These are phyloP conservation scores for Clarias pachynema DNA, from an alignment of 2,797 vertebrate species.

Conservation along the genomic window DNA sequence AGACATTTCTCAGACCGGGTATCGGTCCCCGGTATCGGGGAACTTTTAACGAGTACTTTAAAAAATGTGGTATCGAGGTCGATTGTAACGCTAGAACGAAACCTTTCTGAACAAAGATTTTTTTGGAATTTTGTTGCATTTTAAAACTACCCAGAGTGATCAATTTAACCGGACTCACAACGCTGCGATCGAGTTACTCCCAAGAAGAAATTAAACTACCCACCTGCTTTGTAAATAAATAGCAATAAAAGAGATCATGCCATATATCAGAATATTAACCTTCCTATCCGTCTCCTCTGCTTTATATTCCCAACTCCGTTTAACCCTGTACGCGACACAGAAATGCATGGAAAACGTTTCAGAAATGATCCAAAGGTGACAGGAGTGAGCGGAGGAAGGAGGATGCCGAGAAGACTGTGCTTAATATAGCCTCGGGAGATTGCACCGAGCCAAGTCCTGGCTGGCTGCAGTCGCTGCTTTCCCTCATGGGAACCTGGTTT, in stretches of 20 bases:
- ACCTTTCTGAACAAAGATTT: neutral
- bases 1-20: no score
- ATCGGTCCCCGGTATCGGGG: no score
- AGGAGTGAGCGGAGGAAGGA: neutral
- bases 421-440: slow-evolving; percentile 44
- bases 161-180: no score
- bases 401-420: slow-evolving; percentile 2
- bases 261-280: slow-evolving; percentile 6
- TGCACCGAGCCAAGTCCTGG: slow-evolving; percentile 33
- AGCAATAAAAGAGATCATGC: neutral
- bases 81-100: neutral
- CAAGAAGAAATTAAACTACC: neutral
- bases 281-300: neutral
- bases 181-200: neutral
- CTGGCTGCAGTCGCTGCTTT: slow-evolving; percentile 13
- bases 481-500: slow-evolving; percentile 34
- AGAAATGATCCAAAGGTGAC: slow-evolving; percentile 36
- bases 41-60: no score
- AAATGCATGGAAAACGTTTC: neutral
- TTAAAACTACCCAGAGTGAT: neutral
- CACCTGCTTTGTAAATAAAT: neutral
- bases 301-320: slow-evolving; percentile 16
- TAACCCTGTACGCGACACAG: slow-evolving; percentile 5
- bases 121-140: neutral
- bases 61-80: no score